phyloP scores from a whole-genome alignment of 2,113 vertebrate genomes.

The Micromys minutus region DNA sequence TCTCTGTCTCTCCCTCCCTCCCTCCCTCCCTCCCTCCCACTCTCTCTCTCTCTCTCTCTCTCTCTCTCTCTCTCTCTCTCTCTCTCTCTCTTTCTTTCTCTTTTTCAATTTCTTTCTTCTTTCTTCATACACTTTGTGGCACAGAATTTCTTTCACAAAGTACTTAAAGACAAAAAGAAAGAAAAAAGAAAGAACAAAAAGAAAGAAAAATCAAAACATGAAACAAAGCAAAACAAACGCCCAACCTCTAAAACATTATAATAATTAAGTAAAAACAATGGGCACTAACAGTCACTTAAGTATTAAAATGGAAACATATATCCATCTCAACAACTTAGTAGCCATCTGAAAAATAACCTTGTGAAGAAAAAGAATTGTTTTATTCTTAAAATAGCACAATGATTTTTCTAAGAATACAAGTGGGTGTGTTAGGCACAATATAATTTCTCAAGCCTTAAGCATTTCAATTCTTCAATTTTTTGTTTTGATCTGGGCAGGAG shows the following conservation, averaged over 20 bases:
- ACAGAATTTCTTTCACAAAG: not conserved
- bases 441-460: not conserved
- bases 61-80: rapidly evolving
- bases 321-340: not conserved
- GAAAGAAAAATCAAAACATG: not conserved
- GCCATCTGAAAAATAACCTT: not conserved
- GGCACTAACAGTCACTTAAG: not conserved
- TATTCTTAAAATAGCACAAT: not conserved
- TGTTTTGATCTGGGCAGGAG: not conserved
- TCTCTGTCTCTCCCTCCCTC: rapidly evolving
- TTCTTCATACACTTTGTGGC: not conserved
- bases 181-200: not conserved
- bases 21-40: not conserved
- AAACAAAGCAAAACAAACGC: not conserved
- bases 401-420: not conserved
- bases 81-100: too few species aligned
- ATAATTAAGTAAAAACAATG: not conserved
- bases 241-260: not conserved
- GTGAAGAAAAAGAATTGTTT: slow-evolving; percentile 30
- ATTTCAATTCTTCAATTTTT: not conserved
- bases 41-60: not conserved
- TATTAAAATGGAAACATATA: not conserved
- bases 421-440: not conserved
- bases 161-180: not conserved
- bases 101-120: not conserved